phyloP scores from a whole-genome alignment of 2,113 vertebrate genomes.

The Reinhardtius hippoglossoides region DNA sequence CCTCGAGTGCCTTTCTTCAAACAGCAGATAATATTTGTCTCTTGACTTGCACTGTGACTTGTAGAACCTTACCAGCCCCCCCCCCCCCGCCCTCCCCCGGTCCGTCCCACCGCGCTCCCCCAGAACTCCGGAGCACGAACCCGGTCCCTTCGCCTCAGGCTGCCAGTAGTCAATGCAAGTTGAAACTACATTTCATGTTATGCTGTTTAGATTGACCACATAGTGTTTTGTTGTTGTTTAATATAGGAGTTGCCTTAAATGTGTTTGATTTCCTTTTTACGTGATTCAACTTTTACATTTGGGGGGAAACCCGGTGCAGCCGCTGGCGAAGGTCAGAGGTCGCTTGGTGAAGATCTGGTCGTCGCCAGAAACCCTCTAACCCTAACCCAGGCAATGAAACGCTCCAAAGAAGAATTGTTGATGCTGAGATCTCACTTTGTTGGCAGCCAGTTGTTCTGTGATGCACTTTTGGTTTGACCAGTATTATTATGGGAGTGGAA shows the following conservation, averaged over 20 bases:
- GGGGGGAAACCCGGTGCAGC: slow-evolving; percentile 16
- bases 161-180: slow-evolving; percentile 69
- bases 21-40: slow-evolving; percentile 79
- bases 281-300: slow-evolving; percentile 45
- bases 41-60: slow-evolving; percentile 82
- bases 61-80: slow-evolving; percentile 64
- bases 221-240: slow-evolving; percentile 66
- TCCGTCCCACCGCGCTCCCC: slow-evolving; percentile 16
- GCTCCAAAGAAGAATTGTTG: slow-evolving; percentile 34
- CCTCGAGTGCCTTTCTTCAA: slow-evolving; percentile 83
- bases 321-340: slow-evolving; percentile 24
- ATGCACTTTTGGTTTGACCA: slow-evolving; percentile 78
- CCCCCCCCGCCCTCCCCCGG: slow-evolving; percentile 7
- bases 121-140: slow-evolving; percentile 47
- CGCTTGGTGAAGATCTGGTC: slow-evolving; percentile 5
- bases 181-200: slow-evolving; percentile 51
- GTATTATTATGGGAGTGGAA: slow-evolving; percentile 64
- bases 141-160: slow-evolving; percentile 63
- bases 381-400: background rate
- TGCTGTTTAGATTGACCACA: slow-evolving; percentile 55
- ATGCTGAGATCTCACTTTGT: slow-evolving; percentile 25
- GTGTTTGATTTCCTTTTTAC: slow-evolving; percentile 61
- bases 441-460: slow-evolving; percentile 45
- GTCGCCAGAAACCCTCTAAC: too few relatives aligned
- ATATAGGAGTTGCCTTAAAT: slow-evolving; percentile 82